Conservation (phyloP, 2,888 invertebrate genomes). For the Eupithecia centaureata region DNA sequence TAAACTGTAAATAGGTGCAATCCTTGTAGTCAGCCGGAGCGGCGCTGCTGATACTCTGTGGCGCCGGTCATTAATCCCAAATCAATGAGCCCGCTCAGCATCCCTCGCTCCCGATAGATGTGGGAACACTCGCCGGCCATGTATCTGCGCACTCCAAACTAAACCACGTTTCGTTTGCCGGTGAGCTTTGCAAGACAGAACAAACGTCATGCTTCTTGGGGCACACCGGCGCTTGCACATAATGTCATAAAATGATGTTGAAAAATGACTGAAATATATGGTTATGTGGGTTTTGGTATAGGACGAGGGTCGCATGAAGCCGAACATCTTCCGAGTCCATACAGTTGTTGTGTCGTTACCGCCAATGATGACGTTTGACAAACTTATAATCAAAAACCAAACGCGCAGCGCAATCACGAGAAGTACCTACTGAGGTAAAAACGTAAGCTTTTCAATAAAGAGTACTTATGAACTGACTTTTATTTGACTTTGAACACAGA, state of each 20-base stretch:
- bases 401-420: not conserved
- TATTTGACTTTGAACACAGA: slow-evolving; percentile 13
- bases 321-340: not conserved
- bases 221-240: no score
- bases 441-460: slow-evolving; percentile 1
- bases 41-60: slow-evolving; percentile 30
- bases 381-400: not conserved
- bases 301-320: not conserved
- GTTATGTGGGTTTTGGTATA: no score
- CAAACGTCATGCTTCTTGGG: no score
- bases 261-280: no score
- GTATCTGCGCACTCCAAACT: not conserved
- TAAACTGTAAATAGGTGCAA: slow-evolving; percentile 6
- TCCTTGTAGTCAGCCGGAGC: slow-evolving; percentile 29
- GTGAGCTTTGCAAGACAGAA: no score
- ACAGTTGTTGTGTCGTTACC: not conserved
- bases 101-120: slow-evolving; percentile 11
- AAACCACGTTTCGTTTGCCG: not conserved
- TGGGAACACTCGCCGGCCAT: not conserved
- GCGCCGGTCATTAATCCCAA: slow-evolving; percentile 54
- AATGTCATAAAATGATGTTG: no score
- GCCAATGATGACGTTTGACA: not conserved
- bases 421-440: not conserved
- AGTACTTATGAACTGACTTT: slow-evolving; percentile 4
- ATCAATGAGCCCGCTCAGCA: slow-evolving; percentile 48